Evolutionary conservation across 2,113 vertebrate genomes (phyloP).

Genomic region (Larimichthys polyactis): DNA sequence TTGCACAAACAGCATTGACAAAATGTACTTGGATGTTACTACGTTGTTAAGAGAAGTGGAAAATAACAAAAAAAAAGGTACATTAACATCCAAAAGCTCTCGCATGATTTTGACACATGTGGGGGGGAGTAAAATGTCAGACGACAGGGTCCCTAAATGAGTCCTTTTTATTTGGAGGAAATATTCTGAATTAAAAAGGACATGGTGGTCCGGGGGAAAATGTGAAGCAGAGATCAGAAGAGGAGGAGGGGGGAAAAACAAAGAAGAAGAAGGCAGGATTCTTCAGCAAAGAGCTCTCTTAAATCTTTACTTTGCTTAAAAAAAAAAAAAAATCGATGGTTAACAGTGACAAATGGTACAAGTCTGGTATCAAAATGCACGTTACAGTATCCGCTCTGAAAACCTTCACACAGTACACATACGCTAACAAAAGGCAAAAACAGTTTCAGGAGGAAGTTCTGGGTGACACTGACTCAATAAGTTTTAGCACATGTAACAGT

Average conservation of each 20-base stretch:
- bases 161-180: constrained; percentile 40
- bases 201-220: constrained; percentile 11
- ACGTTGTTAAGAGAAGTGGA: constrained; percentile 67
- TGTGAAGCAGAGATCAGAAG: constrained; percentile 6
- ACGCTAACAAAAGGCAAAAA: neutral
- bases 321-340: constrained; percentile 12
- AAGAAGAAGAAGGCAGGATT: constrained; percentile 9
- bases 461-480: constrained; percentile 20
- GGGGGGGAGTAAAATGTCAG: constrained; percentile 17
- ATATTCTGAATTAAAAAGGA: constrained; percentile 27
- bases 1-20: constrained; percentile 86
- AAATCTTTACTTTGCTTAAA: constrained; percentile 28
- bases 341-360: constrained; percentile 30
- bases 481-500: constrained; percentile 63
- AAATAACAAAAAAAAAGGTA: constrained; percentile 66
- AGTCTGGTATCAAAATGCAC: constrained; percentile 63
- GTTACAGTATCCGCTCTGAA: constrained; percentile 28
- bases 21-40: constrained; percentile 79
- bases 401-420: constrained; percentile 35
- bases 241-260: neutral
- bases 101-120: constrained; percentile 48
- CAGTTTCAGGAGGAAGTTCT: constrained; percentile 3
- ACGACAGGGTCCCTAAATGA: constrained; percentile 23
- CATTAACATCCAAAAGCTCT: constrained; percentile 62
- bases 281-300: constrained; percentile 18